These are phyloP conservation scores for Diadegma fenestrale DNA, from an alignment of 2,888 invertebrate genomes.

Conservation along the genomic window DNA sequence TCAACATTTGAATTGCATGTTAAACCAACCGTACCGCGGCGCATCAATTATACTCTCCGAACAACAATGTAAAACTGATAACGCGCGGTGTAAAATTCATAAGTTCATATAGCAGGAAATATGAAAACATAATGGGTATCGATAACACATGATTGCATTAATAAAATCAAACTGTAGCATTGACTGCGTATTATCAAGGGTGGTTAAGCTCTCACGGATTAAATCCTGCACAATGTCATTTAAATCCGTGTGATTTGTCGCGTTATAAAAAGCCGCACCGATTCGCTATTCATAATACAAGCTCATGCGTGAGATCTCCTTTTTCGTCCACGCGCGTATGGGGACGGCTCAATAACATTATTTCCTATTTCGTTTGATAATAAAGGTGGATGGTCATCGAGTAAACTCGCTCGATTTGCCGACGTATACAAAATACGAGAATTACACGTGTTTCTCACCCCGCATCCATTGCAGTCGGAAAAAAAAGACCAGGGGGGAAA, in stretches of 20 bases:
- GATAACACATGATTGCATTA: slow-evolving; percentile 28
- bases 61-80: not conserved
- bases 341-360: slow-evolving; percentile 62
- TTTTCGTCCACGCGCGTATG: not conserved
- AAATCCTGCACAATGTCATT: slow-evolving; percentile 43
- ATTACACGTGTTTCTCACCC: slow-evolving; percentile 75
- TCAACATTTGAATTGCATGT: not conserved
- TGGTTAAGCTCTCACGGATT: slow-evolving; percentile 16
- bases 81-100: not conserved
- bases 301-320: slow-evolving; percentile 20
- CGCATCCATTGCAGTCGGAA: slow-evolving; percentile 17
- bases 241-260: slow-evolving; percentile 61
- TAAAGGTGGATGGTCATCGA: slow-evolving; percentile 59
- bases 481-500: slow-evolving; percentile 14
- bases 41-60: not conserved
- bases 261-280: slow-evolving; percentile 47
- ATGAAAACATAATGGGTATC: slow-evolving; percentile 14
- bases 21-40: not conserved
- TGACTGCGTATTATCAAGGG: slow-evolving; percentile 43
- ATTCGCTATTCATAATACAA: slow-evolving; percentile 50
- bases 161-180: slow-evolving; percentile 30
- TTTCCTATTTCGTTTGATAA: slow-evolving; percentile 68
- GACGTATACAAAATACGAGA: slow-evolving; percentile 60
- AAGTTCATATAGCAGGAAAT: not conserved
- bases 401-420: slow-evolving; percentile 40